Conservation (phyloP, 2,888 invertebrate species). For the Ophion costatus region DNA sequence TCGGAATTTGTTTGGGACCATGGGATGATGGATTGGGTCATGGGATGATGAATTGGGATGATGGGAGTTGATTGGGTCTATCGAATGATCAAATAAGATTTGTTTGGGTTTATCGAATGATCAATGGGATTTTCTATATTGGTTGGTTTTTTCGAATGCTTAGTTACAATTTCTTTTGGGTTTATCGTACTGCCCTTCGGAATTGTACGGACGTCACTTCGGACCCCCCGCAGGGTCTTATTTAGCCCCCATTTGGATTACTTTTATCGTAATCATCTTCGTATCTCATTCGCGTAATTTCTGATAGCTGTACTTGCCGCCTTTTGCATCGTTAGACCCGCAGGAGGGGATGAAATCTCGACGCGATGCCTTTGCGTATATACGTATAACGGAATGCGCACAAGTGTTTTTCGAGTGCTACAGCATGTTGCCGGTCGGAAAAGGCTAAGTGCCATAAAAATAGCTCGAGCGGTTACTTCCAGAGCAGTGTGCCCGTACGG, state of each 20-base stretch:
- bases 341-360: constrained; percentile 23
- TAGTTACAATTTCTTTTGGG: not conserved
- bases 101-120: not conserved
- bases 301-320: not conserved
- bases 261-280: not conserved
- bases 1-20: not conserved
- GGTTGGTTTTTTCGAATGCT: too few relatives aligned
- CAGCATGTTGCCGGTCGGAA: constrained; percentile 81
- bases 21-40: not conserved
- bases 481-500: constrained; percentile 43
- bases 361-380: constrained; percentile 74
- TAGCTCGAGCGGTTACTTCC: constrained; percentile 69
- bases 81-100: not conserved
- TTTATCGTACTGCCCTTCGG: not conserved
- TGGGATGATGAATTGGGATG: not conserved
- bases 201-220: not conserved
- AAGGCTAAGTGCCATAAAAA: constrained; percentile 76
- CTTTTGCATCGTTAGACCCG: constrained; percentile 28
- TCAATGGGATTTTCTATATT: too few relatives aligned
- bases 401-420: constrained; percentile 83
- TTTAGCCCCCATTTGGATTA: not conserved
- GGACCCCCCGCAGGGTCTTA: not conserved
- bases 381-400: constrained; percentile 81
- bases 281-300: constrained; percentile 1
- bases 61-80: not conserved